A percentile compares a stretch with the other conserved stretches of the same genome.
These are phyloP conservation scores for Smittia aterrima DNA, from an alignment of 2,888 invertebrate genomes.

Conservation along the genomic window DNA sequence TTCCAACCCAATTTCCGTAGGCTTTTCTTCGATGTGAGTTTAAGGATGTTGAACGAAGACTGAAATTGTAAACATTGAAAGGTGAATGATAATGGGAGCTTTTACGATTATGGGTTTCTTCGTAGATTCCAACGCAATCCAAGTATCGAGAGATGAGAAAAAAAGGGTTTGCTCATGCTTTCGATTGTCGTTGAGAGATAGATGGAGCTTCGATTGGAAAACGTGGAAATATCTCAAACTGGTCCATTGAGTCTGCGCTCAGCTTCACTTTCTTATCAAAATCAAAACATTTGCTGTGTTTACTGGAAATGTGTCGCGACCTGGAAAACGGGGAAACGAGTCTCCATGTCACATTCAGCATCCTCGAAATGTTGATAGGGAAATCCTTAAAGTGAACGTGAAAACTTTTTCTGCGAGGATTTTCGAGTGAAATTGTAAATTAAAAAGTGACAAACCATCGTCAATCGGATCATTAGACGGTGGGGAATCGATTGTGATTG, in stretches of 20 bases:
- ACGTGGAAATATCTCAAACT: not conserved
- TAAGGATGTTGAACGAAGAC: not conserved
- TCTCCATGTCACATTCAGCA: constrained; percentile 38
- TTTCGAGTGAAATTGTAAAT: constrained; percentile 38
- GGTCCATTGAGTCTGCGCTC: constrained; percentile 18
- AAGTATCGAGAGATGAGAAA: not conserved
- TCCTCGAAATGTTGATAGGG: constrained; percentile 37
- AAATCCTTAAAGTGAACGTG: constrained; percentile 41
- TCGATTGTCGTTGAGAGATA: not conserved
- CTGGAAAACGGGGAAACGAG: not conserved
- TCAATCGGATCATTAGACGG: not conserved
- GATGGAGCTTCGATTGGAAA: not conserved
- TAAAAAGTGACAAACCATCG: constrained; percentile 31
- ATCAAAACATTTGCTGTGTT: constrained; percentile 21
- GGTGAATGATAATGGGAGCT: not conserved
- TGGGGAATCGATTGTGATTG: constrained; percentile 1
- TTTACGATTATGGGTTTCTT: not conserved
- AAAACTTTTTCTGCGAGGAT: constrained; percentile 39
- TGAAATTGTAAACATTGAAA: constrained; percentile 7
- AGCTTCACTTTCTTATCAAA: not conserved
- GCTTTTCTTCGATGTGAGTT: not conserved
- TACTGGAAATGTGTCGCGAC: constrained; percentile 1
- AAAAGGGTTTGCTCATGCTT: not conserved
- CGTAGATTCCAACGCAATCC: not conserved
- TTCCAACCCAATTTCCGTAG: constrained; percentile 19